These are phyloP conservation scores for Dilophus febrilis DNA, from an alignment of 2,888 invertebrate species.

Conservation along the genomic window DNA sequence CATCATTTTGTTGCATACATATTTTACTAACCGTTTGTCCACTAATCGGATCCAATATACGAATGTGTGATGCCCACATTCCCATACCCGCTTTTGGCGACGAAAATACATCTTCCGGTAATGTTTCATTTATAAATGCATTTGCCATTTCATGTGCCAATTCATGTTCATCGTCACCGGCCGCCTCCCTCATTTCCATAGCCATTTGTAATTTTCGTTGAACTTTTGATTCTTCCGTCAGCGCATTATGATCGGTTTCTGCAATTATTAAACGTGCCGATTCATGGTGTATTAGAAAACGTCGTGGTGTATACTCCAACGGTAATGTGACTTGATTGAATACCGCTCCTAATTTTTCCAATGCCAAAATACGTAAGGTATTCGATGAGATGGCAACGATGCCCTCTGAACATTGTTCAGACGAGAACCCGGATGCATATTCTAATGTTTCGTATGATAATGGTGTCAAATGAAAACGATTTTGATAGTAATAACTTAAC, in stretches of 20 bases:
- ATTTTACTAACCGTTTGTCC: conserved; percentile 63
- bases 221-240: conserved; percentile 91
- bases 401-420: conserved; percentile 97
- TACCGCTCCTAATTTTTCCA: conserved; percentile 95
- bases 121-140: conserved; percentile 83
- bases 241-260: conserved; percentile 97
- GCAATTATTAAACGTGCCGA: conserved; percentile 78
- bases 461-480: conserved; percentile 86
- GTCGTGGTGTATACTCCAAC: conserved; percentile 88
- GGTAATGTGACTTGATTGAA: conserved; percentile 93
- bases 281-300: conserved; percentile 84
- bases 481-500: conserved; percentile 97
- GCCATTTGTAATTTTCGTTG: conserved; percentile 89
- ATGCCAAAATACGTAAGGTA: conserved; percentile 86
- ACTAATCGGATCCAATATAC: conserved; percentile 70
- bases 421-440: conserved; percentile 91
- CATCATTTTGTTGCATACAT: conserved; percentile 87
- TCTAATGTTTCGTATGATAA: conserved; percentile 92
- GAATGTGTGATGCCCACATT: conserved; percentile 87
- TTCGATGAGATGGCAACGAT: conserved; percentile 98
- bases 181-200: conserved; percentile 94
- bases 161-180: conserved; percentile 88
- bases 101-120: conserved; percentile 87
- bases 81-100: conserved; percentile 91
- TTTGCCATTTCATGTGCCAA: conserved; percentile 95